Evolutionary conservation across 2,113 vertebrate genomes (phyloP).

Genomic region (Microtus montanus): DNA sequence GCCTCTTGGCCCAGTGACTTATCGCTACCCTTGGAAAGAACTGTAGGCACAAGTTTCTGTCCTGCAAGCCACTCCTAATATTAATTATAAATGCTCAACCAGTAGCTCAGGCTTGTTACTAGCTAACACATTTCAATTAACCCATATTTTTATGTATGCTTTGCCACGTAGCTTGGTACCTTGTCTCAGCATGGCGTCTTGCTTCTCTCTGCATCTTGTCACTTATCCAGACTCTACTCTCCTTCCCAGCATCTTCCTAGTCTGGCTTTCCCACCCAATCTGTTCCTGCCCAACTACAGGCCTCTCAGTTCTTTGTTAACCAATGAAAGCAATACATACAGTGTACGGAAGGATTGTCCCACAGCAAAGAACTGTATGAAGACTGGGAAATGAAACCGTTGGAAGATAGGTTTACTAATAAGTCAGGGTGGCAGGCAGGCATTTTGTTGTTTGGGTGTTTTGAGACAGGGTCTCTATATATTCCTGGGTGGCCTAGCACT

Average conservation of each 20-base stretch:
- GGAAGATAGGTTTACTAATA: background rate
- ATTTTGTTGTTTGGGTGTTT: background rate
- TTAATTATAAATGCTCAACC: background rate
- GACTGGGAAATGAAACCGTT: background rate
- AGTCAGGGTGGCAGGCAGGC: background rate
- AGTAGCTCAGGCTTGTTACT: background rate
- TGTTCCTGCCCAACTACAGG: background rate
- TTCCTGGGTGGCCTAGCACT: background rate
- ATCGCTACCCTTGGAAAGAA: background rate
- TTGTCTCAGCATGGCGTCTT: background rate
- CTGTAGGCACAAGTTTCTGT: background rate
- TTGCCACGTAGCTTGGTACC: background rate
- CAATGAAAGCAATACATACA: background rate
- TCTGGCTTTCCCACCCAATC: background rate
- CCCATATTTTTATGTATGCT: background rate
- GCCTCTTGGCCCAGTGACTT: background rate
- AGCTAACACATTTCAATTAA: background rate
- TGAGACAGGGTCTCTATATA: background rate
- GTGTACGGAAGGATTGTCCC: background rate
- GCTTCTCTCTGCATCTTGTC: background rate
- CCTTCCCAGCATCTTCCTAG: background rate
- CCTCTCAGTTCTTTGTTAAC: background rate
- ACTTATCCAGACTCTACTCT: background rate
- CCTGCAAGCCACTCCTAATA: background rate
- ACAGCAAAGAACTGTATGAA: background rate